Evolutionary conservation across 2,888 invertebrate genomes (phyloP).

Genomic region (Oscheius onirici): DNA sequence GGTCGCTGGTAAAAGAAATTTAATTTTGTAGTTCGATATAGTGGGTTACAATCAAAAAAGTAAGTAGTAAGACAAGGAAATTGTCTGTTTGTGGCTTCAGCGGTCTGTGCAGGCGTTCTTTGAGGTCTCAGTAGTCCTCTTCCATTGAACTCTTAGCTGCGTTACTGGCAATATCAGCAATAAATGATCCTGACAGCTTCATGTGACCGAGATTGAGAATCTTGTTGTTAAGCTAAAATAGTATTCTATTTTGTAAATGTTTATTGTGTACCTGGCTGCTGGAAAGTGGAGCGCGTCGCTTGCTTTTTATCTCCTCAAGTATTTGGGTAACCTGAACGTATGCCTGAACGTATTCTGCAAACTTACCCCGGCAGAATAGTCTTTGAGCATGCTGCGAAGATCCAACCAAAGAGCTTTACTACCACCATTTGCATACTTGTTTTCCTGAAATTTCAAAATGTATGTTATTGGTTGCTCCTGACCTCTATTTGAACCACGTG

Average conservation of each 20-base stretch:
- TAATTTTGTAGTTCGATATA: too few relatives aligned
- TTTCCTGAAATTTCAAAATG: neutral
- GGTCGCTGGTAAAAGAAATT: too few relatives aligned
- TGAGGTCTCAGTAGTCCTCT: too few relatives aligned
- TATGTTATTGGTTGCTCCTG: neutral
- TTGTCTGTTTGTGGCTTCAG: too few relatives aligned
- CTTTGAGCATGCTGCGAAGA: neutral
- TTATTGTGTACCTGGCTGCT: neutral
- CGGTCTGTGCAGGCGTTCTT: too few relatives aligned
- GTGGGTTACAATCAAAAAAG: too few relatives aligned
- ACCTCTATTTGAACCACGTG: conserved; percentile 1
- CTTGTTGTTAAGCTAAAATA: neutral
- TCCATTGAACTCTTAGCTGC: too few relatives aligned
- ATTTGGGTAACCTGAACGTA: neutral
- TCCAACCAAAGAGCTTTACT: neutral
- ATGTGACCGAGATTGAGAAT: neutral
- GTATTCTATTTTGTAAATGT: neutral
- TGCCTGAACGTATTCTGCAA: too few relatives aligned
- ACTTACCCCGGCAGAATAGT: neutral
- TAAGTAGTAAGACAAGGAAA: too few relatives aligned
- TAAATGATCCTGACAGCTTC: conserved; percentile 1
- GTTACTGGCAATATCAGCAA: neutral
- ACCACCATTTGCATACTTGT: neutral
- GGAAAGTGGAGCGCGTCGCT: neutral
- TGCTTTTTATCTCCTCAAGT: neutral